Base-by-base conservation (phyloP, 2,888 invertebrate species). In the Tipula lateralis region DNA sequence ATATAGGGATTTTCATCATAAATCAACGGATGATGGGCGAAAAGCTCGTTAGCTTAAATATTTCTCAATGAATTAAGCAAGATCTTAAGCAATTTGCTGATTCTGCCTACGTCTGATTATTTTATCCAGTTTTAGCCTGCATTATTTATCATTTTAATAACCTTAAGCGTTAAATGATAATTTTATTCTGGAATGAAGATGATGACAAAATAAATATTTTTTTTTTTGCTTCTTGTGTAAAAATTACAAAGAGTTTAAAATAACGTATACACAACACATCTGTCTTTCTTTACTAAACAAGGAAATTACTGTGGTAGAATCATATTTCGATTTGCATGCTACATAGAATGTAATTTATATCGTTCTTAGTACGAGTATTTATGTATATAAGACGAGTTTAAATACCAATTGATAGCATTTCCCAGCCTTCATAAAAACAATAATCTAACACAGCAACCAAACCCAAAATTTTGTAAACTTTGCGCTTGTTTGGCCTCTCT, bases 131-230 rank as follows among this genome's bases (percentile, higher is more conserved):
- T 66, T 24, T 19, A n/a, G 2, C 24, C 24, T 24, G 24, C 2
- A 12, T 66, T 66, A 24, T 24, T 66, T 19, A 66, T 24, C 66
- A 66, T 66, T 66, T 66, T 66, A 66, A 66, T 66, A 66, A 66
- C 66, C 66, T 66, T 66, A 66, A 66, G 44, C 66, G 66, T 24
- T 66, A 24, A 66, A 66, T 9, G 66, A 66, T 66, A 66, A 66
- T 66, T 66, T 66, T 66, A 66, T 66, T 66, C 66, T 66, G 66
- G 66, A 66, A 66, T 66, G 24, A 66, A 66, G 66, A 66, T 66
- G 66, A 66, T 24, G 50, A 50, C 50, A 24, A 66, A 66, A 66
- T 9, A 66, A 66, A 24, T 9, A 66, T 12, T 9, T n/a, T n/a
- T n/a, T n/a, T n/a, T n/a, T 13, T 66, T 66, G 19, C 24, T 50